Conservation (phyloP, 2,113 vertebrate genomes). For the Chaetodon trifascialis region DNA sequence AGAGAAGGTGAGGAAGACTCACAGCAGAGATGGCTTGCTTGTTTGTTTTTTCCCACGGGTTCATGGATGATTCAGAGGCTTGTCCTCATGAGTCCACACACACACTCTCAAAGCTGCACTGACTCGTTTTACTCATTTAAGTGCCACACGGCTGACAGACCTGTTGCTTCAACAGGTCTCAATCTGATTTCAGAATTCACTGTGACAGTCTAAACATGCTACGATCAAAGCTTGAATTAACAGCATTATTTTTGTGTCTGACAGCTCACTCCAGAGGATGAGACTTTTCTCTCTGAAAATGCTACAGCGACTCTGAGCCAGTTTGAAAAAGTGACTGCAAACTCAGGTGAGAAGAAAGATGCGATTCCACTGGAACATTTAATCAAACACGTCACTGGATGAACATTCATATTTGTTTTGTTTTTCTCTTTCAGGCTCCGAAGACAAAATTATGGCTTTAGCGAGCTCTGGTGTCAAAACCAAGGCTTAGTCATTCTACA, state of each 20-base stretch:
- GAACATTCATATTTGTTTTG: not conserved
- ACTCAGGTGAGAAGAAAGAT: conserved; percentile 86
- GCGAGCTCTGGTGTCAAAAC: conserved; percentile 94
- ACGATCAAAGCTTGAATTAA: not conserved
- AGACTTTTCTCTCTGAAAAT: conserved; percentile 91
- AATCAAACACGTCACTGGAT: not conserved
- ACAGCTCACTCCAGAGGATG: conserved; percentile 92
- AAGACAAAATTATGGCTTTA: conserved; percentile 97
- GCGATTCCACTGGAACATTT: not conserved
- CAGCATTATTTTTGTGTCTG: not conserved
- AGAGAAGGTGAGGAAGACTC: conserved; percentile 89
- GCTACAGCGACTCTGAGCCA: conserved; percentile 92
- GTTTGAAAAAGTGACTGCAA: conserved; percentile 94
- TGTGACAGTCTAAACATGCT: not conserved
- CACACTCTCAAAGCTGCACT: not conserved
- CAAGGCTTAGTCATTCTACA: conserved; percentile 76
- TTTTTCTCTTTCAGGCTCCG: conserved; percentile 87
- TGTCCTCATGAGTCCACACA: conserved; percentile 9
- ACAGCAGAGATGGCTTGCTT: conserved; percentile 8
- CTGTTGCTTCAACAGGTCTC: not conserved
- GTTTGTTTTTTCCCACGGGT: not conserved
- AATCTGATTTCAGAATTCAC: not conserved
- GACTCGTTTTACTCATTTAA: conserved; percentile 25
- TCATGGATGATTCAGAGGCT: conserved; percentile 42
- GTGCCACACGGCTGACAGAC: conserved; percentile 6